phyloP scores from a whole-genome alignment of 1,140 invertebrate genomes.

The Muscidifurax raptorellus region DNA sequence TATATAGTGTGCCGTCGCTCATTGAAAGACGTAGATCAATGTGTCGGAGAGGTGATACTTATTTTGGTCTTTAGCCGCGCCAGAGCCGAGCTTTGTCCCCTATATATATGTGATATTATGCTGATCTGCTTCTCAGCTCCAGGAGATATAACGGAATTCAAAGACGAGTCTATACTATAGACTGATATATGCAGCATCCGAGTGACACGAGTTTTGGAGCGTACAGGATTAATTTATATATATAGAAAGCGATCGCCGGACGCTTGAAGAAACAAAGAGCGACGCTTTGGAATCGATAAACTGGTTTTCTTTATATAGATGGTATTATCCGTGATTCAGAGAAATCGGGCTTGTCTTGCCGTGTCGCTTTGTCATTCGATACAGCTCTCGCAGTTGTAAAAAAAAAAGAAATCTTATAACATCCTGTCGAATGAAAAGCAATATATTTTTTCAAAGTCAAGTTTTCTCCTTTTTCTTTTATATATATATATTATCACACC shows the following conservation, averaged over 20 bases:
- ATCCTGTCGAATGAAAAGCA: neutral
- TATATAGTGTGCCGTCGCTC: neutral
- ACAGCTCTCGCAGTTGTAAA: too few relatives aligned
- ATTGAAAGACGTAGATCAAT: neutral
- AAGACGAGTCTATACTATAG: too few relatives aligned
- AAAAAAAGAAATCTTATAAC: neutral
- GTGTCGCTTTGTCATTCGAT: neutral
- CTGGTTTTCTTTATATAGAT: neutral
- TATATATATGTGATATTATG: neutral
- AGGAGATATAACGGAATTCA: neutral
- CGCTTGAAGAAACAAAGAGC: neutral
- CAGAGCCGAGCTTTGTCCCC: neutral
- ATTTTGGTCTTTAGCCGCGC: neutral
- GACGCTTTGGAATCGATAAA: neutral
- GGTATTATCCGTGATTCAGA: constrained; percentile 5
- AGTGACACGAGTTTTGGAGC: constrained; percentile 7
- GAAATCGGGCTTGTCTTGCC: neutral
- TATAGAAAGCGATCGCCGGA: neutral
- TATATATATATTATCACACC: too few relatives aligned
- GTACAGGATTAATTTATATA: neutral
- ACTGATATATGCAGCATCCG: neutral
- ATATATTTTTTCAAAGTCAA: neutral
- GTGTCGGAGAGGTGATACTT: neutral
- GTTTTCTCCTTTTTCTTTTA: too few relatives aligned
- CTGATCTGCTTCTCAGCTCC: neutral